Percentiles rank a stretch among this genome's conserved stretches.
These are phyloP conservation scores for Morpho deidamia DNA, from an alignment of 2,888 invertebrate genomes.

Conservation along the genomic window DNA sequence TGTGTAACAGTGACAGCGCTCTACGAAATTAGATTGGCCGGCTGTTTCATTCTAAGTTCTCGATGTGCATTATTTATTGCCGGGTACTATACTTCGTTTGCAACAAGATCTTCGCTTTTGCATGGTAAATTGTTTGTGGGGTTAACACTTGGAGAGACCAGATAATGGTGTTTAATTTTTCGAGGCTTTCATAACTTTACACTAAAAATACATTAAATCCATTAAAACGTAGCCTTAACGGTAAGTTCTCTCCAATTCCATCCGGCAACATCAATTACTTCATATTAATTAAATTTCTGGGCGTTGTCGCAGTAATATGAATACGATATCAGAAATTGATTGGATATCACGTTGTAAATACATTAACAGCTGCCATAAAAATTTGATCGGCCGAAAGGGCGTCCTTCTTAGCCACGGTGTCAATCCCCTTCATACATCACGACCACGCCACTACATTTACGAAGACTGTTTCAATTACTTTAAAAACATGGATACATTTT, in stretches of 20 bases:
- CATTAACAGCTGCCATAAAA: slow-evolving; percentile 30
- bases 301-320: slow-evolving; percentile 13
- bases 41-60: too few species aligned
- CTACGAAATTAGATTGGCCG: too few species aligned
- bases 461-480: too few species aligned
- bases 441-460: background rate
- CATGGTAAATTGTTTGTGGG: background rate
- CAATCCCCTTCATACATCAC: background rate
- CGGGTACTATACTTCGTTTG: too few species aligned
- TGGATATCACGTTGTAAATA: slow-evolving; percentile 29
- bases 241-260: slow-evolving; percentile 2
- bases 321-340: slow-evolving; percentile 23
- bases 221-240: slow-evolving; percentile 1
- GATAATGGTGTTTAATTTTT: too few species aligned
- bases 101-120: too few species aligned
- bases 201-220: background rate
- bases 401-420: slow-evolving; percentile 2
- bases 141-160: too few species aligned
- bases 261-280: slow-evolving; percentile 4
- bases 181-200: too few species aligned
- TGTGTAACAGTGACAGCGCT: too few species aligned
- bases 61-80: too few species aligned
- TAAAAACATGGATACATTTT: too few species aligned
- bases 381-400: slow-evolving; percentile 41
- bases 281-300: slow-evolving; percentile 15